phyloP scores from a whole-genome alignment of 2,888 invertebrate genomes.

The Ferrisia virgata region DNA sequence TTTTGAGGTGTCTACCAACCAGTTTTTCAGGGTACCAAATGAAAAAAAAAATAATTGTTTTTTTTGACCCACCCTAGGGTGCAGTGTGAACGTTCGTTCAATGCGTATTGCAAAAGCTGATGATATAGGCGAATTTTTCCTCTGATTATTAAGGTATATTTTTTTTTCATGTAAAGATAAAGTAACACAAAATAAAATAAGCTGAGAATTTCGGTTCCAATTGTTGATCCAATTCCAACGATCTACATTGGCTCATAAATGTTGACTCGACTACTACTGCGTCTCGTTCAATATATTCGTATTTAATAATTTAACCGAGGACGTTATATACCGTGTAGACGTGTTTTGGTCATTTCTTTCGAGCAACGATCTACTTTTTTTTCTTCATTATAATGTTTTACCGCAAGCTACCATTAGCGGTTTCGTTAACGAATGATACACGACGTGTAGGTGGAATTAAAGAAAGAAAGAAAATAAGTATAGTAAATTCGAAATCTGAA shows the following conservation, averaged over 20 bases:
- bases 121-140: no score
- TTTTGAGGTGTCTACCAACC: no score
- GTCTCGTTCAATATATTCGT: not conserved
- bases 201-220: no score
- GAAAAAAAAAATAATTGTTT: no score
- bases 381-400: not conserved
- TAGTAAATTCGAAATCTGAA: not conserved
- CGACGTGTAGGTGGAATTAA: constrained; percentile 5
- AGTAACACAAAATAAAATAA: no score
- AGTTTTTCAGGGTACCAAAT: no score
- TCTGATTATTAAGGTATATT: no score
- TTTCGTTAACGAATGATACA: constrained; percentile 6
- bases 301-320: not conserved
- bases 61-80: no score
- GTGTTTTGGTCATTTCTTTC: constrained; percentile 9
- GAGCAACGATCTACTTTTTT: constrained; percentile 15
- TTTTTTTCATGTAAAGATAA: no score
- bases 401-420: constrained; percentile 29
- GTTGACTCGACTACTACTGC: not conserved
- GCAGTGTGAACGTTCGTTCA: no score
- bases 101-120: no score
- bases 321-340: no score
- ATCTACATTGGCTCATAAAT: not conserved
- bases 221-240: not conserved
- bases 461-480: not conserved